These are phyloP conservation scores for Hydrophis major DNA, from an alignment of 2,797 vertebrate genomes.

Conservation along the genomic window DNA sequence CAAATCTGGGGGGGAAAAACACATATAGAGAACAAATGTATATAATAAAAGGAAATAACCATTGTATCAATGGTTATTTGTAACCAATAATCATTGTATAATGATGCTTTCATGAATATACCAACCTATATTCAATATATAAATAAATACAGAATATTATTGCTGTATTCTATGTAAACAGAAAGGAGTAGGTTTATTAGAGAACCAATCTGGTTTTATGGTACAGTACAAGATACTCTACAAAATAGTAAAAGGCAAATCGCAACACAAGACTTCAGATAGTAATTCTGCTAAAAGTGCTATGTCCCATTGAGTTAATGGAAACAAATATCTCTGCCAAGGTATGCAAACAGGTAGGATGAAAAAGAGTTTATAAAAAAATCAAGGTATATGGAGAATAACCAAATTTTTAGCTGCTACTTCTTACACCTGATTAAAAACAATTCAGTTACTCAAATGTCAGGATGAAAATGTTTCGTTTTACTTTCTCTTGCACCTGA, in stretches of 20 bases:
- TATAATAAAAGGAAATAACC: not conserved
- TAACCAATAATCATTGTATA: not conserved
- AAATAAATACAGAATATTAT: not conserved
- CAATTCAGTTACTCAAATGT: not conserved
- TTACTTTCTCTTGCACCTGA: not conserved
- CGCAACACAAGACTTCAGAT: not conserved
- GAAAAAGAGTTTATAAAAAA: not conserved
- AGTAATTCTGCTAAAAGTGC: not conserved
- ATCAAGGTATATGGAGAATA: not conserved
- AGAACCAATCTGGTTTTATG: not conserved
- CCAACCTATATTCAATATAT: not conserved
- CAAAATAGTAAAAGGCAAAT: not conserved
- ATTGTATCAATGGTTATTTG: too few relatives aligned
- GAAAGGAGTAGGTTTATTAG: not conserved
- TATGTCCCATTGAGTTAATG: not conserved
- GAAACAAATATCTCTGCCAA: slow-evolving; percentile 16
- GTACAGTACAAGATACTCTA: not conserved
- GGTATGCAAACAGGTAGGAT: slow-evolving; percentile 1
- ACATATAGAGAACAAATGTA: not conserved
- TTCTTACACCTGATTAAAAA: not conserved
- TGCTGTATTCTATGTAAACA: not conserved
- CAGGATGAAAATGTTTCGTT: not conserved
- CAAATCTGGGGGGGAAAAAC: not conserved
- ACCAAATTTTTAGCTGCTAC: not conserved
- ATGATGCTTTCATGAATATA: not conserved